Evolutionary conservation across 2,113 vertebrate species (phyloP).

Genomic region (Ibidorhyncha struthersii): DNA sequence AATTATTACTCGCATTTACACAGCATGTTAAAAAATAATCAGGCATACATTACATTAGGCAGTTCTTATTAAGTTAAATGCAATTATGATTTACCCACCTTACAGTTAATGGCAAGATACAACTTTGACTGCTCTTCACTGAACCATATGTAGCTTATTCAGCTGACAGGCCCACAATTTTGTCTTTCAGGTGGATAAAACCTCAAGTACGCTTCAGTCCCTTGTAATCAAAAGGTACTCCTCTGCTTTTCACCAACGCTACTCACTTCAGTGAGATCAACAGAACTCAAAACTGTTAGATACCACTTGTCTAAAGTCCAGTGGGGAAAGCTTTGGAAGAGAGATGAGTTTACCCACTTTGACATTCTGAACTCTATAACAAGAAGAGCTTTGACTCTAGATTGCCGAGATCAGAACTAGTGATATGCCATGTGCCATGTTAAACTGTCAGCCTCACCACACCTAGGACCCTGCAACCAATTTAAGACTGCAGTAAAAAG

Average conservation of each 20-base stretch:
- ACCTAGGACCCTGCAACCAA: not conserved
- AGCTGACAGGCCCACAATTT: not conserved
- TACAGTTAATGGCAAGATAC: not conserved
- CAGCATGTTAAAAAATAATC: not conserved
- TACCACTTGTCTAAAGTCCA: not conserved
- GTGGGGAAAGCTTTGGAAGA: not conserved
- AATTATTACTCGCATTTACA: not conserved
- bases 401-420: not conserved
- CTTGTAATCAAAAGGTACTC: not conserved
- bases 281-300: not conserved
- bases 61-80: not conserved
- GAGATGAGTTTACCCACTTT: not conserved
- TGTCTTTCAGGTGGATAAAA: not conserved
- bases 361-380: not conserved
- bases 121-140: not conserved
- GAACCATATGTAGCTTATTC: not conserved
- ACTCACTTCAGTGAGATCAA: not conserved
- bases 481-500: rapidly evolving
- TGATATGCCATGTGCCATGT: rapidly evolving
- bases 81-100: not conserved
- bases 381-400: not conserved
- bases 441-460: not conserved
- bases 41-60: not conserved
- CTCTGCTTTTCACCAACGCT: not conserved
- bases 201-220: not conserved